These are phyloP conservation scores for Empidonax alnorum DNA, from an alignment of 2,113 vertebrate species.

Conservation along the genomic window DNA sequence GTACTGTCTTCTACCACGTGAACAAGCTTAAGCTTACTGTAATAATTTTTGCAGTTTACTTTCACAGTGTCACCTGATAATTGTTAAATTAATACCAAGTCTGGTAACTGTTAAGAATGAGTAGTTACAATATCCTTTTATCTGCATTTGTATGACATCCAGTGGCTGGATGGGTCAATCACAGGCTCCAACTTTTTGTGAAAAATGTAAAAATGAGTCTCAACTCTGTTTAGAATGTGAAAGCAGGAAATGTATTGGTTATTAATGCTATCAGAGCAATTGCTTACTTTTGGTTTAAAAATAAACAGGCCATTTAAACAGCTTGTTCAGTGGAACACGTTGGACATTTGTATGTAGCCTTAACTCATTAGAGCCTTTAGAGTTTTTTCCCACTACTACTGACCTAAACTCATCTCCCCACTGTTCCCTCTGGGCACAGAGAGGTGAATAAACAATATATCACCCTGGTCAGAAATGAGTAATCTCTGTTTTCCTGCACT, in stretches of 20 bases:
- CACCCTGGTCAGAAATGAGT: background rate
- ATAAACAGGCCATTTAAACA: background rate
- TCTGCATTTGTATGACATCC: conserved; percentile 72
- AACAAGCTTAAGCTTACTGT: background rate
- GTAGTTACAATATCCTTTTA: background rate
- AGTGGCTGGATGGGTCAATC: conserved; percentile 63
- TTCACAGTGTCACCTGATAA: background rate
- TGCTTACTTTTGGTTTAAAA: background rate
- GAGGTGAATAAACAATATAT: background rate
- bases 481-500: background rate
- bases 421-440: background rate
- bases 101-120: background rate
- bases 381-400: background rate
- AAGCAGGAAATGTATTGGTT: background rate
- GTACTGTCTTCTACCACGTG: background rate
- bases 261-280: background rate
- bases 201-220: background rate
- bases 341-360: background rate
- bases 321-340: background rate
- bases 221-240: background rate
- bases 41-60: background rate
- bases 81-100: background rate
- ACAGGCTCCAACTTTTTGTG: background rate
- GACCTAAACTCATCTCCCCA: background rate
- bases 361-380: background rate